Evolutionary conservation across 2,888 invertebrate genomes (phyloP), one percentile per base, ranked within the genome.

Genomic region (Ernsta delagoae): DNA sequence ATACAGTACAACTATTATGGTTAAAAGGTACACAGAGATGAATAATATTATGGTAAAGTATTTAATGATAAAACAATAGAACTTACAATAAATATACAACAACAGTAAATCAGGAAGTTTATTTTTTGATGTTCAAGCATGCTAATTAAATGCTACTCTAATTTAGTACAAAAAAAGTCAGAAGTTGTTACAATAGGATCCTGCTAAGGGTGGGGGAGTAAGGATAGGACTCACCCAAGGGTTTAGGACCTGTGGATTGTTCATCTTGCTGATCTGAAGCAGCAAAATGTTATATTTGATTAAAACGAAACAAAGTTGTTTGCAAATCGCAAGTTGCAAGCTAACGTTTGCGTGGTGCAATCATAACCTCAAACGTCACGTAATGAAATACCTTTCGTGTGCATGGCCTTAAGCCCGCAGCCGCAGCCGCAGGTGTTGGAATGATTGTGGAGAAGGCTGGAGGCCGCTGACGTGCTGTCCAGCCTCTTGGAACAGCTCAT

Each of bases 361-460:
- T 84, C 31, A 68, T 78, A 78, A 78, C 77, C 77, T 78, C 59
- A 72, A 77, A 67, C 43, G 65, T 69, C 63, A 69, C 63, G 63
- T 69, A 69, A 69, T 62, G 34, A 11, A 53, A 45, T 94, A 96
- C 96, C 96, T 95, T 96, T 97, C 0, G 95, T 96, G 78, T 96
- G 96, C 34, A 95, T 85, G 48, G 92, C 91, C 78, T 95, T 94
- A 16, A 93, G 91, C 41, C 94, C 95, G 81, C 96, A 96, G 34
- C 96, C 96, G 76, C 96, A 97, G 73, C 94, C 94, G 82, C 96
- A 97, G 50, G 95, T 89, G 74, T 95, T 91, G 78, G 94, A 95
- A 75, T 95, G 95, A 71, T 94, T 94, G 73, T 94, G 92, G 16
- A 95, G 87, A 16, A 92, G 87, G 34, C 85, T 80, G 11, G 91